phyloP scores from a whole-genome alignment of 2,113 vertebrate species.

The Steatornis caripensis region DNA sequence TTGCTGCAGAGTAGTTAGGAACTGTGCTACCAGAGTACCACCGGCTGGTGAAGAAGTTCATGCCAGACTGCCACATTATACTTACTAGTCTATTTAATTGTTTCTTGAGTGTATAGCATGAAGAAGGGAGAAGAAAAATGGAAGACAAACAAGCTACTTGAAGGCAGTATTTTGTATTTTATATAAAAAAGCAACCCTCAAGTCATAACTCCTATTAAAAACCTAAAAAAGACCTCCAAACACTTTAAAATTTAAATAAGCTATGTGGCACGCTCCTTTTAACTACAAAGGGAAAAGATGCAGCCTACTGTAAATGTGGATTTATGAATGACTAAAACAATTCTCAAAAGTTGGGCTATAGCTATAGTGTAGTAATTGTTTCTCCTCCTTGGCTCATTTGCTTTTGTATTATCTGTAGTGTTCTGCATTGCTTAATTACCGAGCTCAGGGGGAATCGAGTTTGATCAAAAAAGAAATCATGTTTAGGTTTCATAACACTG shows the following conservation, averaged over 20 bases:
- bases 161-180: background rate
- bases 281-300: background rate
- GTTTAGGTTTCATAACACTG: background rate
- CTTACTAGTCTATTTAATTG: background rate
- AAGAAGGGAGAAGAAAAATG: background rate
- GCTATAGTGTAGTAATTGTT: background rate
- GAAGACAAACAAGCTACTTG: background rate
- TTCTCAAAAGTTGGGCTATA: background rate
- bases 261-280: background rate
- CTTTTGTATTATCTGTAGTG: background rate
- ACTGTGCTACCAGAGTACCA: background rate
- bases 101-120: background rate
- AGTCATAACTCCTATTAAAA: background rate
- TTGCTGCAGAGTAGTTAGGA: background rate
- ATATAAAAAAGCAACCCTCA: background rate
- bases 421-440: background rate
- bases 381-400: background rate
- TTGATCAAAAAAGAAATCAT: background rate
- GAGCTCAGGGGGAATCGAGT: background rate
- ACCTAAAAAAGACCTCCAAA: rapidly evolving
- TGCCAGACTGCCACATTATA: background rate
- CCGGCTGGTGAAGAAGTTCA: background rate
- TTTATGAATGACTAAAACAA: background rate
- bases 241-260: background rate
- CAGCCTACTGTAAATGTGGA: background rate